These are phyloP conservation scores for Liopterus haemorrhoidalis DNA, from an alignment of 2,888 invertebrate species.

Conservation along the genomic window DNA sequence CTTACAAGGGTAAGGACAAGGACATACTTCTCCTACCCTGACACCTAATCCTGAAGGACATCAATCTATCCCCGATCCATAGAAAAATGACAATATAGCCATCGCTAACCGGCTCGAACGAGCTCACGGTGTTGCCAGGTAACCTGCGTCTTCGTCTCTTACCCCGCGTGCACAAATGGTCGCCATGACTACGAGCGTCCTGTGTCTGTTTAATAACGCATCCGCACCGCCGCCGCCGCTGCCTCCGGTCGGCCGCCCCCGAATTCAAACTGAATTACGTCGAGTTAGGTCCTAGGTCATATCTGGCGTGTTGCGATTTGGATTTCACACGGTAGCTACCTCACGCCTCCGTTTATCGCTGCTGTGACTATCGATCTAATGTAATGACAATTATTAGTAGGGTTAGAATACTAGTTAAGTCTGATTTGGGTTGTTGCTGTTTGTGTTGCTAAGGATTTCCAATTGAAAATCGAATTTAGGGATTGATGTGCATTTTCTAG, in stretches of 20 bases:
- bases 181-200: slow-evolving; percentile 29
- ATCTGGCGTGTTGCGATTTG: slow-evolving; percentile 30
- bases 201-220: slow-evolving; percentile 33
- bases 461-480: too few species aligned
- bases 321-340: slow-evolving; percentile 28
- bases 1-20: too few species aligned
- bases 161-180: slow-evolving; percentile 13
- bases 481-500: too few species aligned
- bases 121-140: slow-evolving; percentile 28
- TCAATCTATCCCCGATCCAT: slow-evolving; percentile 7
- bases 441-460: too few species aligned
- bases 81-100: slow-evolving; percentile 18
- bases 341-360: too few species aligned
- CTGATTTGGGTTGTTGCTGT: too few species aligned
- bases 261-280: slow-evolving; percentile 31
- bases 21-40: too few species aligned
- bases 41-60: slow-evolving; percentile 7
- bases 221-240: slow-evolving; percentile 14
- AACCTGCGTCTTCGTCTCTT: slow-evolving; percentile 10
- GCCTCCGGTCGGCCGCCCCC: slow-evolving; percentile 13
- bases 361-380: too few species aligned
- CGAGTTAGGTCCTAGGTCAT: slow-evolving; percentile 27
- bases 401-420: too few species aligned
- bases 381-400: too few species aligned
- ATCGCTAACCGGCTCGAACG: not conserved